phyloP scores from a whole-genome alignment of 2,113 vertebrate genomes.

The Lepus americanus region DNA sequence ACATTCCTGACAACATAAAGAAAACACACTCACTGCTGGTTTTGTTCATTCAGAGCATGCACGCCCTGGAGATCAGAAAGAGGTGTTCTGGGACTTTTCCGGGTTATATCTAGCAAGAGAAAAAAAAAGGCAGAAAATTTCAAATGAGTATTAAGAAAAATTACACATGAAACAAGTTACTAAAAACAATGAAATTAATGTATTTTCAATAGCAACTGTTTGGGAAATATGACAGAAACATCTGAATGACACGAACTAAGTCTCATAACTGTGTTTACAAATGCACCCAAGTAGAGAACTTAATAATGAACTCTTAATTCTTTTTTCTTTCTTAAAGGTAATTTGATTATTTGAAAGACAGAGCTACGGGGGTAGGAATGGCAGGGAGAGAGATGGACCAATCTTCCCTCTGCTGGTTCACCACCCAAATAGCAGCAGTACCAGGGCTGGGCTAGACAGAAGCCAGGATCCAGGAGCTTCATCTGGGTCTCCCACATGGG shows the following conservation, averaged over 20 bases:
- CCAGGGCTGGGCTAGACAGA: no score
- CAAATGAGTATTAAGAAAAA: conserved; percentile 68
- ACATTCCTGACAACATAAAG: conserved; percentile 49
- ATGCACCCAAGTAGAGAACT: conserved; percentile 14
- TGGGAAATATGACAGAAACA: conserved; percentile 52
- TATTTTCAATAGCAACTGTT: conserved; percentile 43
- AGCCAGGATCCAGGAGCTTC: no score
- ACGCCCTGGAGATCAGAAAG: no score
- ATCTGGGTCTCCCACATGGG: no score
- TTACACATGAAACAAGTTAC: conserved; percentile 59
- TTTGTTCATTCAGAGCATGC: neutral
- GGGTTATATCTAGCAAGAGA: no score
- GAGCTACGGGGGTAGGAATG: no score
- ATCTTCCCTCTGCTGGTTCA: no score
- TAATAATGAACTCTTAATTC: conserved; percentile 28
- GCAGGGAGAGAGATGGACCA: no score
- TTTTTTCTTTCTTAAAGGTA: no score
- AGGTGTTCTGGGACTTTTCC: no score
- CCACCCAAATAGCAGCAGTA: no score
- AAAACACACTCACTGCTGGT: conserved; percentile 91
- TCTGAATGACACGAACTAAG: conserved; percentile 30
- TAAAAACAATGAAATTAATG: conserved; percentile 53
- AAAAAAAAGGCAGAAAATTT: neutral
- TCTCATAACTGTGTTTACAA: conserved; percentile 13
- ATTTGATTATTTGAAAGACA: no score